Conservation (phyloP, 2,113 vertebrate species). For the Pedionomus torquatus region DNA sequence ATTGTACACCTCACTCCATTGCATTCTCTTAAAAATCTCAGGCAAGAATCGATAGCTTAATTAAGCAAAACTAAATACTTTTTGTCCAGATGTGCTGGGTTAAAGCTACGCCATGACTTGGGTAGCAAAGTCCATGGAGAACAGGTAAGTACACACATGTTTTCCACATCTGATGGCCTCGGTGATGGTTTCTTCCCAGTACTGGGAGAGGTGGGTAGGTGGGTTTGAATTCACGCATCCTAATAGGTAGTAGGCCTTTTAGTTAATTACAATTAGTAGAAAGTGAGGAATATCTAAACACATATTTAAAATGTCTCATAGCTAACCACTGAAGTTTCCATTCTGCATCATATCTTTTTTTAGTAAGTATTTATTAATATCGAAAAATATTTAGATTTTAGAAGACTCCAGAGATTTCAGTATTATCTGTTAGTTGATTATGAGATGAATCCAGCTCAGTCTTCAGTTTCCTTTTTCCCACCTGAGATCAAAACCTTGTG, state of each 20-base stretch:
- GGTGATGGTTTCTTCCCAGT: not conserved
- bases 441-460: not conserved
- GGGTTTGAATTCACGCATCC: not conserved
- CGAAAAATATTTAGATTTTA: not conserved
- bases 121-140: not conserved
- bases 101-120: not conserved
- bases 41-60: not conserved
- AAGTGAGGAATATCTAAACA: not conserved
- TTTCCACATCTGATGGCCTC: not conserved
- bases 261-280: not conserved
- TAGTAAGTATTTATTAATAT: not conserved
- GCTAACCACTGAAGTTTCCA: not conserved
- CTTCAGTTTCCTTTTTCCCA: slow-evolving; percentile 3
- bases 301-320: not conserved
- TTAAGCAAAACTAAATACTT: not conserved
- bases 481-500: slow-evolving; percentile 24
- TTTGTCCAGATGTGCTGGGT: not conserved
- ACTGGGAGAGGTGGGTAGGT: not conserved
- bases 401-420: not conserved
- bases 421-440: not conserved
- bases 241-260: not conserved
- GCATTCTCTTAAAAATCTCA: not conserved
- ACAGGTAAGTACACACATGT: not conserved
- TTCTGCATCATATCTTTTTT: not conserved
- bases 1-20: not conserved